Percentiles rank a stretch among this genome's conserved stretches.
These are phyloP conservation scores for Andinoacara biseriatus DNA, from an alignment of 2,113 vertebrate genomes.

Conservation along the genomic window DNA sequence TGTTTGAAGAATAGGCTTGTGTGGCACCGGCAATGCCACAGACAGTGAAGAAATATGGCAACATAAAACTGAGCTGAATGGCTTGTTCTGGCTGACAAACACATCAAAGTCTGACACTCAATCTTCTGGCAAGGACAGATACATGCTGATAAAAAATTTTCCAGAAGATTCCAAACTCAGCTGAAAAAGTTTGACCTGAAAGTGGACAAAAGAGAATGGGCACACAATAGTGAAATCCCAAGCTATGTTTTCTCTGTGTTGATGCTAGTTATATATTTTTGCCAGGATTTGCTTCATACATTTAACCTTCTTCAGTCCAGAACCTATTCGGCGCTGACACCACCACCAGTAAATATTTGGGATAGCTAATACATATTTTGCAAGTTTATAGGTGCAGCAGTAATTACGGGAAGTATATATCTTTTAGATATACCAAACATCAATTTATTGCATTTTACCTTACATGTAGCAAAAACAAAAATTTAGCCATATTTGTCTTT, in stretches of 20 bases:
- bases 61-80: constrained; percentile 33
- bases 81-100: constrained; percentile 20
- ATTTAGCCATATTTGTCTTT: neutral
- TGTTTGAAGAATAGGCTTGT: constrained; percentile 12
- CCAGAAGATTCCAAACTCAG: constrained; percentile 6
- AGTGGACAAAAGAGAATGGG: neutral
- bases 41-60: constrained; percentile 31
- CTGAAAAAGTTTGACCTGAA: constrained; percentile 6
- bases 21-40: constrained; percentile 13
- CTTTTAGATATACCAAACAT: neutral
- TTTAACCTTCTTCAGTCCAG: neutral
- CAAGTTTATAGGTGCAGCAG: neutral
- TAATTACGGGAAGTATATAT: neutral
- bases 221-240: neutral
- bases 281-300: neutral
- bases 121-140: constrained; percentile 22
- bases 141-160: constrained; percentile 5
- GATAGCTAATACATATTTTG: neutral
- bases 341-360: neutral
- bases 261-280: neutral
- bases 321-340: neutral
- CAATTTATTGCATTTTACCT: neutral
- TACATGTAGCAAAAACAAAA: neutral
- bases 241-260: neutral
- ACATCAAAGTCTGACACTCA: constrained; percentile 8